Evolutionary conservation across 2,113 vertebrate species (phyloP), one percentile per base, ranked within the genome.

Genomic region (Sarotherodon lohbergeri): DNA sequence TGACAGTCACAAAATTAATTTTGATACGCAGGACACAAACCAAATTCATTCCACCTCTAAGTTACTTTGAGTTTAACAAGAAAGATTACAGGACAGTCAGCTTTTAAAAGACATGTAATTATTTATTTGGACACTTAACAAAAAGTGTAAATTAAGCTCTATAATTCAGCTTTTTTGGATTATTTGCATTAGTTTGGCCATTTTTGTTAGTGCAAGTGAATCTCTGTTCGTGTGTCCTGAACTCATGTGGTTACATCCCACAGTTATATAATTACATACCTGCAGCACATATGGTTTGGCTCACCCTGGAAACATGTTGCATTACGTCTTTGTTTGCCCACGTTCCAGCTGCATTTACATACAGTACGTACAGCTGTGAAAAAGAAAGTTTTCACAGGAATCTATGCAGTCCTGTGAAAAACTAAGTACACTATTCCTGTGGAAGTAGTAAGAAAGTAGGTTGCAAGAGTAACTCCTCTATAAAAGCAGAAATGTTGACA

Each of bases 371-470:
- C 3, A 68, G 63, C 36, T 41, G 63, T 68, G 19, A 41, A 68
- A 68, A 68, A 57, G 13, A 57, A 7, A 1, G 4, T 41, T 41
- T 68, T 41, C 63, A 68, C 7, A 41, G 19, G 36, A 41, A 1
- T 24, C 11, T 41, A 68, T 68, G 9, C 19, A 66, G 61, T 39
- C 61, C 34, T 0, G 0, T 66, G 61, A 66, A 66, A 66, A 66
- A 39, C 61, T 0, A 68, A 68, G 34, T 0, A 39, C 46, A 50
- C 46, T 22, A 22, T 22, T 22, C 22, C 22, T 22, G 22, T 22
- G 22, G 22, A 22, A 22, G 22, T 22, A 22, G 22, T 22, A 22
- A 22, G 22, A 22, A 22, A 22, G 34, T n/a, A 66, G 61, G 19
- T 22, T n/a, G 6, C 61, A 66, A 39, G 34, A 39, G 61, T 66